Conservation (phyloP, 2,797 vertebrate genomes). For the Sebastes minor region DNA sequence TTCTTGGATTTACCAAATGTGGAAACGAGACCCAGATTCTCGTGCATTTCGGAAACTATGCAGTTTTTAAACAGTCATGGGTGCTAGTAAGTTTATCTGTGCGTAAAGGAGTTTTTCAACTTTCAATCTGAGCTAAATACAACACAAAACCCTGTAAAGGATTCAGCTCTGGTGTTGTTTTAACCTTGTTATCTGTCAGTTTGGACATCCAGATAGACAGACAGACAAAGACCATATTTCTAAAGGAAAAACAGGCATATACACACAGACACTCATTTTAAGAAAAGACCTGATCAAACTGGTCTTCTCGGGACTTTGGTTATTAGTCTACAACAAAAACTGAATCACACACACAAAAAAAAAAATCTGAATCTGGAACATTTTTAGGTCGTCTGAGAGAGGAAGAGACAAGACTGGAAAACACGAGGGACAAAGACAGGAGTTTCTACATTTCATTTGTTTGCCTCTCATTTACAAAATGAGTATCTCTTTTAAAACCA, state of each 20-base stretch:
- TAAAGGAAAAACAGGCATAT: background rate
- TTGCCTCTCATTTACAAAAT: conserved; percentile 1
- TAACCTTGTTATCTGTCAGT: background rate
- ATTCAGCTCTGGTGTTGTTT: background rate
- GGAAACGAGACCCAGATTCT: background rate
- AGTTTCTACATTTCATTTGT: conserved; percentile 1
- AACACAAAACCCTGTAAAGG: background rate
- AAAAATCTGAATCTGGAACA: background rate
- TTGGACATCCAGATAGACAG: background rate
- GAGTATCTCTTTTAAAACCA: conserved; percentile 13
- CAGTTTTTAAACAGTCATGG: conserved; percentile 5
- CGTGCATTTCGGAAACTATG: background rate
- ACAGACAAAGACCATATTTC: background rate
- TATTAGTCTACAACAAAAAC: conserved; percentile 8
- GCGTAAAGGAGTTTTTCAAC: conserved; percentile 1
- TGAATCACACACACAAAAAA: background rate
- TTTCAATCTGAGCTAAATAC: background rate
- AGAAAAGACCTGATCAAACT: background rate
- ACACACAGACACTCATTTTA: background rate
- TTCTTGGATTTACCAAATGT: background rate
- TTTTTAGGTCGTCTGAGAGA: background rate
- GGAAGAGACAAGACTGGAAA: background rate
- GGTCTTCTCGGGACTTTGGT: conserved; percentile 6
- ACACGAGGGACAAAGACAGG: background rate
- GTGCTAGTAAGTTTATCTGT: background rate